These are phyloP conservation scores for Rhyzopertha dominica DNA, from an alignment of 1,140 invertebrate species.

Conservation along the genomic window DNA sequence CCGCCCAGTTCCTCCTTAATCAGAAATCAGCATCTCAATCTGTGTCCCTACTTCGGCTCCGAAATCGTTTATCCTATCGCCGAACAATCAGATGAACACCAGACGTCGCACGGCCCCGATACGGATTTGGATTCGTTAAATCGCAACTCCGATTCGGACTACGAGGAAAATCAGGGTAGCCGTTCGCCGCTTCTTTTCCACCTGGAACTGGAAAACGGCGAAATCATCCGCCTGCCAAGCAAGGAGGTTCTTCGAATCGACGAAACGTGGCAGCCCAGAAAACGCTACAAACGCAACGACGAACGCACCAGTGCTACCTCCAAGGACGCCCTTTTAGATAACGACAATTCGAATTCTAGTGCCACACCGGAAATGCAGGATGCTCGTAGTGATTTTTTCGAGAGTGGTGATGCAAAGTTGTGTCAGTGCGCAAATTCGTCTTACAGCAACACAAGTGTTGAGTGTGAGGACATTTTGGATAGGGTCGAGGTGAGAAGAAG, in stretches of 20 bases:
- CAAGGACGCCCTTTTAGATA: constrained; percentile 57
- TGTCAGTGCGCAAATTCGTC: constrained; percentile 37
- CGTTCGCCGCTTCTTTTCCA: constrained; percentile 29
- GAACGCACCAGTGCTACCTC: constrained; percentile 59
- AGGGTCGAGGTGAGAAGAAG: too few species aligned
- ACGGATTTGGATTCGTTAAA: constrained; percentile 54
- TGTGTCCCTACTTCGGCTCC: constrained; percentile 66
- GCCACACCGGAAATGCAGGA: constrained; percentile 51
- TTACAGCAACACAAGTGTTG: constrained; percentile 37
- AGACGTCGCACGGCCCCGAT: constrained; percentile 62
- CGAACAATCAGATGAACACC: constrained; percentile 76
- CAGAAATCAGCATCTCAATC: constrained; percentile 59
- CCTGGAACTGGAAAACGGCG: constrained; percentile 24
- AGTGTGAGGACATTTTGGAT: constrained; percentile 22
- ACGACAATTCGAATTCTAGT: constrained; percentile 52
- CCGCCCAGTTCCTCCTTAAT: constrained; percentile 60
- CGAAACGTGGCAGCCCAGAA: background rate
- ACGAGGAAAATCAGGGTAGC: constrained; percentile 48
- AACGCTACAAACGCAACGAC: constrained; percentile 33
- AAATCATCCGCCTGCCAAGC: constrained; percentile 19
- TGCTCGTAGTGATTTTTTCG: constrained; percentile 35
- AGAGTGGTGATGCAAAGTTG: constrained; percentile 38
- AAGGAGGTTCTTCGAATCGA: constrained; percentile 13
- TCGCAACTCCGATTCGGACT: constrained; percentile 45
- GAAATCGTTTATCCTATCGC: constrained; percentile 80